These are phyloP conservation scores for Chlorodrepanis virens DNA, from an alignment of 2,113 vertebrate species.

Conservation along the genomic window DNA sequence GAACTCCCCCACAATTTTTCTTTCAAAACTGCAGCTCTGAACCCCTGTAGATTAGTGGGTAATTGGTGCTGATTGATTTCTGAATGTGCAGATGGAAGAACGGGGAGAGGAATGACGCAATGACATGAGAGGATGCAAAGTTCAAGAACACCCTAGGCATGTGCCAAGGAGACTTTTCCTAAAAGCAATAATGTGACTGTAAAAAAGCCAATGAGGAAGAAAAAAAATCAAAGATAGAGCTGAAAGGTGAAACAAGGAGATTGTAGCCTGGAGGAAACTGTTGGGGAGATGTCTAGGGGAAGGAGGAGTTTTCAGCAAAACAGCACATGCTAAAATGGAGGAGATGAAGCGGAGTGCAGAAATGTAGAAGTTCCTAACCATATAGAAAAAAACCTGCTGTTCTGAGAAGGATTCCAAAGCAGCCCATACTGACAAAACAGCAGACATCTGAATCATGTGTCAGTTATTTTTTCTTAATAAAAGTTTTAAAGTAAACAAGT, in stretches of 20 bases:
- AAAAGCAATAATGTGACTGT: not conserved
- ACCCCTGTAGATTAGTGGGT: not conserved
- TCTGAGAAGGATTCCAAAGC: not conserved
- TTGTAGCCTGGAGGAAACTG: not conserved
- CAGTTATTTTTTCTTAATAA: not conserved
- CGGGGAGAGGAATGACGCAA: not conserved
- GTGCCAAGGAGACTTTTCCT: not conserved
- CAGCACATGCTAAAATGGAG: not conserved
- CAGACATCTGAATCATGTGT: not conserved
- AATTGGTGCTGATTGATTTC: slow-evolving; percentile 51
- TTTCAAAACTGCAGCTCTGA: not conserved
- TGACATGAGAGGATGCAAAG: not conserved
- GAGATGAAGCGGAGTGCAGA: not conserved
- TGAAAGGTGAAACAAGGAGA: not conserved
- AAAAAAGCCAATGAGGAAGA: not conserved
- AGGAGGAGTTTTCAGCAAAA: not conserved
- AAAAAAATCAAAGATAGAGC: not conserved
- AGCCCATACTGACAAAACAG: not conserved
- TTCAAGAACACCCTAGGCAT: not conserved
- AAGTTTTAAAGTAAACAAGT: not conserved
- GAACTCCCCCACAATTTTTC: slow-evolving; percentile 28
- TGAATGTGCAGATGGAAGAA: not conserved
- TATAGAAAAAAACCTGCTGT: not conserved
- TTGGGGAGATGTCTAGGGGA: not conserved
- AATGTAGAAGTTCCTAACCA: not conserved